Evolutionary conservation across 2,888 invertebrate genomes (phyloP).

Genomic region (Macaria liturata): DNA sequence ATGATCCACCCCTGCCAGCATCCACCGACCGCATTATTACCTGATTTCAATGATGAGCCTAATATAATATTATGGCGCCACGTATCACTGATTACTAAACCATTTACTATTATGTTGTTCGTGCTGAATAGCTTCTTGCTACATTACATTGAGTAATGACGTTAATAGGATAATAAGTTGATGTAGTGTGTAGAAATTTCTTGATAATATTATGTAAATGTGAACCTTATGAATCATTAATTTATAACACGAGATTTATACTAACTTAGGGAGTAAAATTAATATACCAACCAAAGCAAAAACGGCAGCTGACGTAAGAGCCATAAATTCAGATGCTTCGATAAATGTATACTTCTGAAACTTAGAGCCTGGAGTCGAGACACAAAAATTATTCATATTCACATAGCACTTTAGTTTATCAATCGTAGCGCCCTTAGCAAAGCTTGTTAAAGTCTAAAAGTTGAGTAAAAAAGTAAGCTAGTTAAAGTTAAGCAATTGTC

Average conservation of each 20-base stretch:
- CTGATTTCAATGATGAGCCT: slow-evolving; percentile 4
- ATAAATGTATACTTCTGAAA: slow-evolving; percentile 60
- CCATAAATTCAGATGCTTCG: slow-evolving; percentile 56
- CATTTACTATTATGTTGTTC: slow-evolving; percentile 17
- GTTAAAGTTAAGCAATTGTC: no score
- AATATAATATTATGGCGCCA: slow-evolving; percentile 18
- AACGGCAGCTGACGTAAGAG: slow-evolving; percentile 36
- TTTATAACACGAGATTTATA: slow-evolving; percentile 7
- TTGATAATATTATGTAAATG: no score
- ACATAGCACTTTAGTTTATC: slow-evolving; percentile 52
- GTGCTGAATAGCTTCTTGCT: slow-evolving; percentile 1
- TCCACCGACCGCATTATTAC: slow-evolving; percentile 3
- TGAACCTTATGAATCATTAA: no score
- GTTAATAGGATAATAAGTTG: background rate
- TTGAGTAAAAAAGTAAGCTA: no score
- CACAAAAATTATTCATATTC: slow-evolving; percentile 58
- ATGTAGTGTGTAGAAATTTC: background rate
- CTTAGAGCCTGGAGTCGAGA: slow-evolving; percentile 39
- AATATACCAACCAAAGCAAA: slow-evolving; percentile 21
- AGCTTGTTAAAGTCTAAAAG: no score
- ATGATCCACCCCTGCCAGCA: no score
- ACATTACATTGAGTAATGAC: slow-evolving; percentile 13
- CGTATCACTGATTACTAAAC: slow-evolving; percentile 14
- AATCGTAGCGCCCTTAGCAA: no score
- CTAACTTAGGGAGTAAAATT: slow-evolving; percentile 16